Conservation (phyloP, 1,140 invertebrate species). For the Holotrichia oblita region DNA sequence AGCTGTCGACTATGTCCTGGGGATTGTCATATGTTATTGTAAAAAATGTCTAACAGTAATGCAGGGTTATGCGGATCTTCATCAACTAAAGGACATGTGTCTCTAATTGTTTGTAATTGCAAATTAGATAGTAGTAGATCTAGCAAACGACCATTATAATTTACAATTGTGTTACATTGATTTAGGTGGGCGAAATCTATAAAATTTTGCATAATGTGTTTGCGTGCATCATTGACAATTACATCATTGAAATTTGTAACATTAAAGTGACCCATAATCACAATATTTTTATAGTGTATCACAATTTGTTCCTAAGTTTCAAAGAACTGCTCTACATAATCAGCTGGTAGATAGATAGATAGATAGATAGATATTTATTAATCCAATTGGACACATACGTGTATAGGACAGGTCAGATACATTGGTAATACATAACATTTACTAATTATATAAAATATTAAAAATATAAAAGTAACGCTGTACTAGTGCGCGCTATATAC, state of each 20-base stretch:
- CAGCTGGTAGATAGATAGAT: no score
- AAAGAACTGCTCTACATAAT: no score
- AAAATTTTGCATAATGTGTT: not conserved
- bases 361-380: no score
- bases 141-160: conserved; percentile 14
- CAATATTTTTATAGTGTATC: not conserved
- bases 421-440: no score
- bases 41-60: not conserved
- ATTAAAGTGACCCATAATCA: conserved; percentile 15
- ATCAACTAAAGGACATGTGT: not conserved
- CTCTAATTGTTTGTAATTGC: not conserved
- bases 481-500: no score
- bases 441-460: no score
- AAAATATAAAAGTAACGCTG: no score
- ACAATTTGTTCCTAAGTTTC: not conserved
- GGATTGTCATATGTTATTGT: no score
- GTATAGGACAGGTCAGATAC: no score
- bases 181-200: not conserved
- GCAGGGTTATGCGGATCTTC: not conserved
- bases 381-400: no score
- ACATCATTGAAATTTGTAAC: not conserved
- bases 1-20: no score
- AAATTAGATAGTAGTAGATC: not conserved
- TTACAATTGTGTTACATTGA: not conserved
- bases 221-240: not conserved